Evolutionary conservation across 2,113 vertebrate genomes (phyloP).

Genomic region (Petromus typicus): DNA sequence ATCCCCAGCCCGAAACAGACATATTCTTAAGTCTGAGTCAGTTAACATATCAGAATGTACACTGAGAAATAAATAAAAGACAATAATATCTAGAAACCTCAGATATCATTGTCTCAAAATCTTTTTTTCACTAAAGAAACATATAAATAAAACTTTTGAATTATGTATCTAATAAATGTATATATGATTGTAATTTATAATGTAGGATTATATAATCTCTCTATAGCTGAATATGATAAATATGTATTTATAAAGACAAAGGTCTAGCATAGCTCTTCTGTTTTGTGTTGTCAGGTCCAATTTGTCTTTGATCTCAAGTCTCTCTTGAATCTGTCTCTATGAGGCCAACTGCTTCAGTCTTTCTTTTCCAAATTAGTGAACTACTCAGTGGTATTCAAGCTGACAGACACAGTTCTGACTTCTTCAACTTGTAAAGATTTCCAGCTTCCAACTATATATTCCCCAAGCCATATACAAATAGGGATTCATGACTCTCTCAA

Average conservation of each 20-base stretch:
- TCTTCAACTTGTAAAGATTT: constrained; percentile 64
- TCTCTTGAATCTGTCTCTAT: neutral
- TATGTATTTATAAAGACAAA: neutral
- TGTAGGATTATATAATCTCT: neutral
- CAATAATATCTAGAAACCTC: neutral
- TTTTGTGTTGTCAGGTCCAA: neutral
- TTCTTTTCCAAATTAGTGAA: neutral
- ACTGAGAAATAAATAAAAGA: neutral
- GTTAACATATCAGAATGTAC: neutral
- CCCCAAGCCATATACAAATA: neutral
- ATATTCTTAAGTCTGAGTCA: constrained; percentile 6
- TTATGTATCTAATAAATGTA: neutral
- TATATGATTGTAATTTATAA: neutral
- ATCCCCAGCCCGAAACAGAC: too few species aligned
- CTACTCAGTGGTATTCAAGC: constrained; percentile 18
- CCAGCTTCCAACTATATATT: constrained; percentile 15
- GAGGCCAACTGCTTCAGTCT: neutral
- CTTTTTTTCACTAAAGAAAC: neutral
- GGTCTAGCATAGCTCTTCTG: neutral
- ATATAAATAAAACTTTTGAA: neutral
- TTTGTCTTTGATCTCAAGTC: neutral
- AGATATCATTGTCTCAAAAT: neutral
- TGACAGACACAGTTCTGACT: constrained; percentile 33
- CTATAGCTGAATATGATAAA: too few species aligned
- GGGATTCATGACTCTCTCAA: neutral